Evolutionary conservation across 2,888 invertebrate genomes (phyloP).

Genomic region (Blastobasis adustella): DNA sequence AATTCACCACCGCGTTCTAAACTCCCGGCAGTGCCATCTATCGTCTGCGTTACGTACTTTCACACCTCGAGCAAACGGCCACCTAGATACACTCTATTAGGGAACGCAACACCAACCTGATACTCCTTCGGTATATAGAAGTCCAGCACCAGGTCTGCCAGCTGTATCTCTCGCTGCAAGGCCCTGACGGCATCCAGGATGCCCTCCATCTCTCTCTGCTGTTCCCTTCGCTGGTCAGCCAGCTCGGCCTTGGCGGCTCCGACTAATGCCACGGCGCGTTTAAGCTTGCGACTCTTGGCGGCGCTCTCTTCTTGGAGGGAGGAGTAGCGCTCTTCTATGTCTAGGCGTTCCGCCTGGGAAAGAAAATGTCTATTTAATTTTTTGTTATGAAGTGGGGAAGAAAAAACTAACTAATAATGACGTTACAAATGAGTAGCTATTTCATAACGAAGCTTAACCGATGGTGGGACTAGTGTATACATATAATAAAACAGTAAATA

Average conservation of each 20-base stretch:
- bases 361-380: too few relatives aligned
- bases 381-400: too few relatives aligned
- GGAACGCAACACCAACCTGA: constrained; percentile 71
- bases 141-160: constrained; percentile 93
- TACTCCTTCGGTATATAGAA: constrained; percentile 96
- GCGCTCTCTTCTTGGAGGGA: constrained; percentile 95
- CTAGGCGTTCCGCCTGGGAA: constrained; percentile 85
- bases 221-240: constrained; percentile 92
- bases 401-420: too few relatives aligned
- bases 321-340: constrained; percentile 96
- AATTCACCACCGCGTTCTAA: too few relatives aligned
- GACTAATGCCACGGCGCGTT: constrained; percentile 89
- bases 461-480: too few relatives aligned
- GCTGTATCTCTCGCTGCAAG: constrained; percentile 90
- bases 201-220: constrained; percentile 97
- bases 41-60: too few relatives aligned
- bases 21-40: too few relatives aligned
- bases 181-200: constrained; percentile 94
- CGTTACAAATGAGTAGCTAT: too few relatives aligned
- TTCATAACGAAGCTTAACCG: too few relatives aligned
- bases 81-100: too few relatives aligned
- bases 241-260: constrained; percentile 90
- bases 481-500: too few relatives aligned
- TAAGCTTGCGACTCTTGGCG: constrained; percentile 93
- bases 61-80: too few relatives aligned